A percentile compares a stretch with the other conserved stretches of the same genome.
phyloP scores from a whole-genome alignment of 2,888 invertebrate species.

The Sinopyrophorus schimmeli region DNA sequence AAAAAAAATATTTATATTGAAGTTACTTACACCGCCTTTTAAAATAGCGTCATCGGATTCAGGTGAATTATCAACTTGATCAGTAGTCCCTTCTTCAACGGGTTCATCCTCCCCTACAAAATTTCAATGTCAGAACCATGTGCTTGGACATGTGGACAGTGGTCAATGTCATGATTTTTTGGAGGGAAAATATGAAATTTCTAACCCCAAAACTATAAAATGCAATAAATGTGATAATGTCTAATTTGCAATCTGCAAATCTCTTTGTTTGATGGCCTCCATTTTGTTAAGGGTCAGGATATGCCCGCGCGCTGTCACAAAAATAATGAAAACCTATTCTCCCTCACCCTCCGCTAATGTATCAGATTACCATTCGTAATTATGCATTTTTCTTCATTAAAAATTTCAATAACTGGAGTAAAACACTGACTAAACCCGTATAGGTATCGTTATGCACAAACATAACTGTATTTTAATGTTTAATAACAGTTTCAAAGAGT shows the following conservation, averaged over 20 bases:
- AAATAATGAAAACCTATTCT: conserved; percentile 58
- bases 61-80: conserved; percentile 70
- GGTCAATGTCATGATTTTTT: conserved; percentile 46
- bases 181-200: conserved; percentile 52
- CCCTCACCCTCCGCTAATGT: conserved; percentile 47
- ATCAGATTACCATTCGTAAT: conserved; percentile 49
- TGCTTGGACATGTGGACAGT: conserved; percentile 50
- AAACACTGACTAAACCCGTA: background rate
- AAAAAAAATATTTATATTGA: conserved; percentile 2
- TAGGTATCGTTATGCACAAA: background rate
- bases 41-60: conserved; percentile 72
- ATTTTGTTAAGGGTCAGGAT: conserved; percentile 77
- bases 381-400: conserved; percentile 39
- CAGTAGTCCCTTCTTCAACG: conserved; percentile 68
- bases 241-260: conserved; percentile 65
- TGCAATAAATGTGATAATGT: conserved; percentile 33
- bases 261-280: conserved; percentile 78
- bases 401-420: background rate
- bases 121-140: conserved; percentile 37
- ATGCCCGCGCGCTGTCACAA: conserved; percentile 65
- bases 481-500: conserved; percentile 20
- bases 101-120: conserved; percentile 67
- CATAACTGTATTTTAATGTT: conserved; percentile 6
- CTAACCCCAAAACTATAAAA: conserved; percentile 46
- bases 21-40: conserved; percentile 58